Evolutionary conservation across 2,888 invertebrate species (phyloP).

Genomic region (Conops quadrifasciatus): DNA sequence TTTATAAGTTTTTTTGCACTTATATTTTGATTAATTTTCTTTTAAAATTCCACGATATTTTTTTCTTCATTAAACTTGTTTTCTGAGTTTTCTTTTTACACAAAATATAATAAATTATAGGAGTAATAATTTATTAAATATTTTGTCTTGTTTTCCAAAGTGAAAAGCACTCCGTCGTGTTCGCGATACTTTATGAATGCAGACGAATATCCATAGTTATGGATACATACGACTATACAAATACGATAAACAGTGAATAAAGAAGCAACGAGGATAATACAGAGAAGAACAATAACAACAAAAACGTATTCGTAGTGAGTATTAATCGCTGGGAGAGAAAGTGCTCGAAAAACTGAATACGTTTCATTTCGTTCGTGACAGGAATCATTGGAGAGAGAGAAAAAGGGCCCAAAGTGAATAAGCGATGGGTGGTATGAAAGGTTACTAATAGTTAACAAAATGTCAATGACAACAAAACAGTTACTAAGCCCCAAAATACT

Average conservation of each 20-base stretch:
- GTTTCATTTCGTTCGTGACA: no score
- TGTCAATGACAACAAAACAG: no score
- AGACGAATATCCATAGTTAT: slow-evolving; percentile 16
- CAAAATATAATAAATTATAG: not conserved
- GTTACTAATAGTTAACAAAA: no score
- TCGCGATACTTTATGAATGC: slow-evolving; percentile 28
- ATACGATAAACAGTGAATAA: slow-evolving; percentile 9
- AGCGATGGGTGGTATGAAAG: no score
- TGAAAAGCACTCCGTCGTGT: not conserved
- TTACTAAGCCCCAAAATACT: no score
- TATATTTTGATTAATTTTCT: not conserved
- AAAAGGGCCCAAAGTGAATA: no score
- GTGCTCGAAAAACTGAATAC: not conserved
- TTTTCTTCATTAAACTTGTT: not conserved
- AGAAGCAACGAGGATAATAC: not conserved
- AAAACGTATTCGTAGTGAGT: not conserved
- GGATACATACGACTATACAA: slow-evolving; percentile 25
- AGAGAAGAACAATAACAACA: not conserved
- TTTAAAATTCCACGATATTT: not conserved
- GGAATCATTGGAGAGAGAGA: not conserved
- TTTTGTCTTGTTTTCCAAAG: slow-evolving; percentile 3
- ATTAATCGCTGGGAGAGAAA: not conserved
- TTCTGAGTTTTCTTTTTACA: not conserved
- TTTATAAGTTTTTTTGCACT: not conserved
- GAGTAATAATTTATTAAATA: not conserved